Evolutionary conservation across 2,113 vertebrate genomes (phyloP), one percentile per base, ranked within the genome.

Genomic region (Limnothrissa miodon): DNA sequence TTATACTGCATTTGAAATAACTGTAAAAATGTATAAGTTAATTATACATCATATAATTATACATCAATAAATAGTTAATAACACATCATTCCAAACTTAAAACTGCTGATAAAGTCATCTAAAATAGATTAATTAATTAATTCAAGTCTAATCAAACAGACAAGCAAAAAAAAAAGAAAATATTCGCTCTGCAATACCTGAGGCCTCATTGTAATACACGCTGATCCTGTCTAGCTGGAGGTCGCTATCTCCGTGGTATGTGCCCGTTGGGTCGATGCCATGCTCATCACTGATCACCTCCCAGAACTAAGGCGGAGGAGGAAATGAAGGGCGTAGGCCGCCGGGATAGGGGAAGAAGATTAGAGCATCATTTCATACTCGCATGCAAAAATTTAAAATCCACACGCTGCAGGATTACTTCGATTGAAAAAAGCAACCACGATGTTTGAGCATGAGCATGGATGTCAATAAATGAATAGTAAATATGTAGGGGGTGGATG

Each of bases 201-300:
- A 88, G 86, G 96, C 97, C 90, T 97, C 96, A 53, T 97, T 97
- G 92, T 97, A 97, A 87, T 97, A 97, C 17, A 97, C 97, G 0
- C 95, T 97, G 93, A 97, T 97, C 83, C 96, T 93, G 89, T 97
- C 97, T 85, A 95, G 92, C 87, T 95, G 94, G 86, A 95, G 92
- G 74, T 94, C 93, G 10, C 94, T 95, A 92, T 95, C 97, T 62
- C 96, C 96, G 2, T 97, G 94, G 90, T 97, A 98, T 0, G 94
- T 88, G 33, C 96, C 97, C 0, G 96, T 97, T 80, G 96, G 96
- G 88, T 98, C 96, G 53, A 97, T 97, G 82, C 96, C 97, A 0
- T 94, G 94, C 81, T 95, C 94, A 78, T 95, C 94, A 15, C 94
- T 94, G 88, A 95, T 95, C 83, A 95, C 94, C 89, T 95, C 94